Conservation (phyloP, 2,797 vertebrate genomes). For the Semotilus atromaculatus region DNA sequence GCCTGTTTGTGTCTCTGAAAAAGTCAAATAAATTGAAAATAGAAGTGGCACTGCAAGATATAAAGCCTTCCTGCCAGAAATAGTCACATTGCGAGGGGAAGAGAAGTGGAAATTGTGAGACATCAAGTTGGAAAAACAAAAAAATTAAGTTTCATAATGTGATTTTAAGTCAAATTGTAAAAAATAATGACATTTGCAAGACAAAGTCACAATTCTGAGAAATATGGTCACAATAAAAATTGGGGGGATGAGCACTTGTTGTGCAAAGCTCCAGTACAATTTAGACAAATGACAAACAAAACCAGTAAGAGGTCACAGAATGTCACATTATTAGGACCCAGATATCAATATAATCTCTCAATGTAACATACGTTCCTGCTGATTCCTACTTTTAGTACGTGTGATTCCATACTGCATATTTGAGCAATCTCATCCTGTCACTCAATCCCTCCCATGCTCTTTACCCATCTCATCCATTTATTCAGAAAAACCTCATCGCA, state of each 20-base stretch:
- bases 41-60: background rate
- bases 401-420: background rate
- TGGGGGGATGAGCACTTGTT: background rate
- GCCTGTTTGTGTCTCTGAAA: background rate
- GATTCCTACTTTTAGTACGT: background rate
- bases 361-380: background rate
- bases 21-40: background rate
- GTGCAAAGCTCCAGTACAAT: background rate
- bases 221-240: background rate
- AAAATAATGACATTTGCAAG: background rate
- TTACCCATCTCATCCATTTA: conserved; percentile 12
- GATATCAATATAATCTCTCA: background rate
- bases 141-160: background rate
- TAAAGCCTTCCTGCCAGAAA: background rate
- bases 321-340: no score
- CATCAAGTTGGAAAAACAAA: no score
- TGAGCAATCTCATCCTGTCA: conserved; percentile 19
- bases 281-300: background rate
- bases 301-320: background rate
- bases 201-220: background rate
- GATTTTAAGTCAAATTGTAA: background rate
- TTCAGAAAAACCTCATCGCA: conserved; percentile 18
- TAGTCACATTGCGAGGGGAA: background rate
- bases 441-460: background rate
- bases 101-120: background rate